Base-by-base conservation (phyloP, 2,113 vertebrate genomes). In the Mungos mungo region DNA sequence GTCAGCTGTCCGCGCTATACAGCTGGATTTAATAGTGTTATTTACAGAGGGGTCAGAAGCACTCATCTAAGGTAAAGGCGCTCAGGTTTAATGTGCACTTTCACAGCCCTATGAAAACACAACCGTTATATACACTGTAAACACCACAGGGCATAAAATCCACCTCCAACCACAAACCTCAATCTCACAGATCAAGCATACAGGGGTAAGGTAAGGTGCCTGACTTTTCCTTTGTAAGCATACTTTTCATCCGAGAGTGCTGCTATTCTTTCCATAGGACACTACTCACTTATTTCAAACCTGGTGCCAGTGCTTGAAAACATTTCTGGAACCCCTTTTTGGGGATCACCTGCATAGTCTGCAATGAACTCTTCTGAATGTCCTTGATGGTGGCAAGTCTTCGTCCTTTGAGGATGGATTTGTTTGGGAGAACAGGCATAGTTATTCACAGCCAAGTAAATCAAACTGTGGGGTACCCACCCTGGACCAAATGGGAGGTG, bases 121-220 rank as follows among this genome's bases (percentile, higher is more conserved):
- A 60, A 99, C 98, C 98, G 98, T 98, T 99, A 99, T 99, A 97
- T 99, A 99, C 99, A 99, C 99, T 99, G 99, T 99, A 99, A 99
- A 99, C 99, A 99, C 98, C 99, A 99, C 98, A 99, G 99, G 99
- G 99, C 99, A 98, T 98, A 98, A 98, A 98, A 98, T 96, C 97
- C 85, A 97, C 83, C 96, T 98, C 96, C 98, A 96, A 45, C 97
- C 97, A 97, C 97, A 95, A 95, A 89, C 45, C 86, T 96, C 95
- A 96, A 16, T 87, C 97, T 97, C 33, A 8, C 97, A 97, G 93
- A 97, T 97, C 98, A 97, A 92, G 96, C 98, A 97, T 86, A 96
- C 95, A 47, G 88, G 90, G 87, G 93, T 77, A 92, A 54, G 77
- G 92, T 90, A 92, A 97, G 84, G 96, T 96, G 96, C 97, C 96